Evolutionary conservation across 2,888 invertebrate species (phyloP).

Genomic region (Drosophila seclusa): DNA sequence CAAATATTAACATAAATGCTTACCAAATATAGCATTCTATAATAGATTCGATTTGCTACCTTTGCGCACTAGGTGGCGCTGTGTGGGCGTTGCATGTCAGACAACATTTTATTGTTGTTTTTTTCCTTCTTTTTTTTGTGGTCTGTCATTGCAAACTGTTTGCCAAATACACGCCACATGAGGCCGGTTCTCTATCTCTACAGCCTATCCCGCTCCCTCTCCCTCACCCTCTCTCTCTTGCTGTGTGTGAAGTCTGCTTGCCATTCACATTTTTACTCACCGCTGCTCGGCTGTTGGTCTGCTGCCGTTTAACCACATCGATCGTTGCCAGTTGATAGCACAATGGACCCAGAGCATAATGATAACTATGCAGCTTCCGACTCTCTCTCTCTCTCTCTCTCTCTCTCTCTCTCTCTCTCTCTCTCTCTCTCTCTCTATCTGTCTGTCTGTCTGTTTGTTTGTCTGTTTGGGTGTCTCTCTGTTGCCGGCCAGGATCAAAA

Average conservation of each 20-base stretch:
- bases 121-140: slow-evolving; percentile 40
- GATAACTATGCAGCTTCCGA: slow-evolving; percentile 78
- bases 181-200: slow-evolving; percentile 44
- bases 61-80: slow-evolving; percentile 57
- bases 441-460: slow-evolving; percentile 29
- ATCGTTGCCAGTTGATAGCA: slow-evolving; percentile 77
- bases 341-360: slow-evolving; percentile 66
- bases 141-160: slow-evolving; percentile 69
- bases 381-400: slow-evolving; percentile 28
- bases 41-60: slow-evolving; percentile 33
- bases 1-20: not conserved
- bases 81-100: slow-evolving; percentile 59
- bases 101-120: slow-evolving; percentile 16
- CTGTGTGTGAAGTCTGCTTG: not conserved
- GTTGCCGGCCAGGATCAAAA: slow-evolving; percentile 78
- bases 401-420: slow-evolving; percentile 12
- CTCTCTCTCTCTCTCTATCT: slow-evolving; percentile 10
- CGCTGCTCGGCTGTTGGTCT: slow-evolving; percentile 8
- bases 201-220: slow-evolving; percentile 6
- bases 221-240: slow-evolving; percentile 8
- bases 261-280: slow-evolving; percentile 9
- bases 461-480: slow-evolving; percentile 24
- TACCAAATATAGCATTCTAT: not conserved
- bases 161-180: slow-evolving; percentile 75
- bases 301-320: slow-evolving; percentile 72